These are phyloP conservation scores for Dermochelys coriacea DNA, from an alignment of 2,797 vertebrate genomes.

Conservation along the genomic window DNA sequence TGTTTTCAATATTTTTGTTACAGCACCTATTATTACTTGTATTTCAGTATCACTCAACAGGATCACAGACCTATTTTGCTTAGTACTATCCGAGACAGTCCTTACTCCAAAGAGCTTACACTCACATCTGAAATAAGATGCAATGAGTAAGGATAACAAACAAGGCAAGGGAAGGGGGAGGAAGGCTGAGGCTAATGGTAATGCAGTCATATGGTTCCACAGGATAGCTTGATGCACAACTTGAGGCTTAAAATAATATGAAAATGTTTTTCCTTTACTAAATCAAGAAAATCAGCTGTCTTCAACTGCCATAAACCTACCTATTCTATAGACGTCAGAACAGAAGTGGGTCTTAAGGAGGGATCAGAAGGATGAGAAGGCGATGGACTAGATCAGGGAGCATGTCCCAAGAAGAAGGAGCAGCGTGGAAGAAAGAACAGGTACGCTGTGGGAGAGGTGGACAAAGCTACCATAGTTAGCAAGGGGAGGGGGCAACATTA, in stretches of 20 bases:
- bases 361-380: not conserved
- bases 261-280: not conserved
- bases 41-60: not conserved
- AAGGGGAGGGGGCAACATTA: not conserved
- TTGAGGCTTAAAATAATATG: not conserved
- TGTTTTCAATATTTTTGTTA: not conserved
- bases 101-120: not conserved
- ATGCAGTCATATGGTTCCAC: not conserved
- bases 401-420: not conserved
- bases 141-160: not conserved
- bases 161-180: not conserved
- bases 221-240: not conserved
- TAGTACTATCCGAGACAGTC: not conserved
- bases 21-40: not conserved
- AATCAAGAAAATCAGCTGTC: not conserved
- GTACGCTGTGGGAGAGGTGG: not conserved
- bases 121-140: not conserved
- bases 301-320: not conserved
- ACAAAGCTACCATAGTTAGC: not conserved
- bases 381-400: not conserved
- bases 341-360: not conserved
- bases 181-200: not conserved
- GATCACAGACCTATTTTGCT: not conserved
- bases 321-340: not conserved
- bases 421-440: not conserved